phyloP scores from a whole-genome alignment of 2,113 vertebrate species.

The Xenopus laevis region DNA sequence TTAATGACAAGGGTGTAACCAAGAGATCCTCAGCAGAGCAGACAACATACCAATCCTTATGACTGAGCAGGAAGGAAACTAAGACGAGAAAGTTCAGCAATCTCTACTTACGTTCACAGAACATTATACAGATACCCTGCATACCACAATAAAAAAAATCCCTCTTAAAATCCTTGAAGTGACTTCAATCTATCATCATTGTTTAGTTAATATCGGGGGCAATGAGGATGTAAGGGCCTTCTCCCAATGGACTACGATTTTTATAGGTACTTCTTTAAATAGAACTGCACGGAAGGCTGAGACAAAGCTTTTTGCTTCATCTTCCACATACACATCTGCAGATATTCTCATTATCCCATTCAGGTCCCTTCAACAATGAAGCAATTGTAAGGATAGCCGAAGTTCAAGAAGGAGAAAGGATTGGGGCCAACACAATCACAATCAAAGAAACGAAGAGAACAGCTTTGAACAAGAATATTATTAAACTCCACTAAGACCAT shows the following conservation, averaged over 20 bases:
- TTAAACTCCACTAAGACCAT: slow-evolving; percentile 12
- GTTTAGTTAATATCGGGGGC: slow-evolving; percentile 20
- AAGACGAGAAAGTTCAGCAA: slow-evolving; percentile 22
- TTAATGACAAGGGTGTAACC: slow-evolving; percentile 36
- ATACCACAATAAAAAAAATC: background rate
- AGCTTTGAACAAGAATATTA: slow-evolving; percentile 22
- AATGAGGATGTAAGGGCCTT: slow-evolving; percentile 8
- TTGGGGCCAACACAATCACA: slow-evolving; percentile 24
- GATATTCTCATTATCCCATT: slow-evolving; percentile 35
- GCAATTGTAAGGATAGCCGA: slow-evolving; percentile 29
- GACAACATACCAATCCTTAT: slow-evolving; percentile 36
- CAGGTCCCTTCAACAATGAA: slow-evolving; percentile 35
- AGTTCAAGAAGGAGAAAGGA: slow-evolving; percentile 26
- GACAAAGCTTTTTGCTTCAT: slow-evolving; percentile 25
- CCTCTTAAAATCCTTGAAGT: background rate
- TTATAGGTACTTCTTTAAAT: background rate
- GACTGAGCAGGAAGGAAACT: slow-evolving; percentile 13
- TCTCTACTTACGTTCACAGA: slow-evolving; percentile 14
- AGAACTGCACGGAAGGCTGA: background rate
- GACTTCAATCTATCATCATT: background rate
- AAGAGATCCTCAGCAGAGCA: slow-evolving; percentile 2
- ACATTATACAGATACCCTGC: slow-evolving; percentile 12
- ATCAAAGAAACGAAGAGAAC: slow-evolving; percentile 1
- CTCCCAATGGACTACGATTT: background rate
- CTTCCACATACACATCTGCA: slow-evolving; percentile 7